Conservation (phyloP, 2,888 invertebrate genomes). For the Acronicta alni region DNA sequence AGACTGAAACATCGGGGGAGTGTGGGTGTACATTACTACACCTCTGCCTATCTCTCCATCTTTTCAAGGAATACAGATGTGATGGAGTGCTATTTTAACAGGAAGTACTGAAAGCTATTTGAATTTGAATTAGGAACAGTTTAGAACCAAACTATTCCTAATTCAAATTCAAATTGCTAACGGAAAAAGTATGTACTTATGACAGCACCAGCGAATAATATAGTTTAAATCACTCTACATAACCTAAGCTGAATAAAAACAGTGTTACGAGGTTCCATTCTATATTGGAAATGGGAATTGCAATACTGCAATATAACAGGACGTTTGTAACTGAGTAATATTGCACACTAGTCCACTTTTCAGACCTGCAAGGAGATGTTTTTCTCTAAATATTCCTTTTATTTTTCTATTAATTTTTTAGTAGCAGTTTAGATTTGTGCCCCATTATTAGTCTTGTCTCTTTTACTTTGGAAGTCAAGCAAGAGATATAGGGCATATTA, state of each 20-base stretch:
- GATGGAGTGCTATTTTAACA: too few relatives aligned
- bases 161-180: neutral
- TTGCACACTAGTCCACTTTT: conserved; percentile 20
- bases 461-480: too few relatives aligned
- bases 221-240: conserved; percentile 4
- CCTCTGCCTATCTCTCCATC: too few relatives aligned
- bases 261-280: conserved; percentile 34
- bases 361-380: conserved; percentile 13
- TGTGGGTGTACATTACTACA: too few relatives aligned
- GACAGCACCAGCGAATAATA: conserved; percentile 1
- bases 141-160: neutral
- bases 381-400: neutral
- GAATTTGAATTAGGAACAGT: too few relatives aligned
- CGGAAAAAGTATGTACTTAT: neutral
- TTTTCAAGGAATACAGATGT: too few relatives aligned
- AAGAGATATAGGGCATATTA: too few relatives aligned
- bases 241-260: conserved; percentile 16
- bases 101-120: too few relatives aligned
- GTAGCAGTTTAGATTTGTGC: too few relatives aligned
- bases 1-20: too few relatives aligned
- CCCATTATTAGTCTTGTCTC: too few relatives aligned
- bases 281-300: conserved; percentile 36
- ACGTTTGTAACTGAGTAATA: conserved; percentile 23
- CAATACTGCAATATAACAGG: conserved; percentile 33
- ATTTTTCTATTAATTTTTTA: neutral